Conservation (phyloP, 2,113 vertebrate genomes). For the Puffinus mauretanicus region DNA sequence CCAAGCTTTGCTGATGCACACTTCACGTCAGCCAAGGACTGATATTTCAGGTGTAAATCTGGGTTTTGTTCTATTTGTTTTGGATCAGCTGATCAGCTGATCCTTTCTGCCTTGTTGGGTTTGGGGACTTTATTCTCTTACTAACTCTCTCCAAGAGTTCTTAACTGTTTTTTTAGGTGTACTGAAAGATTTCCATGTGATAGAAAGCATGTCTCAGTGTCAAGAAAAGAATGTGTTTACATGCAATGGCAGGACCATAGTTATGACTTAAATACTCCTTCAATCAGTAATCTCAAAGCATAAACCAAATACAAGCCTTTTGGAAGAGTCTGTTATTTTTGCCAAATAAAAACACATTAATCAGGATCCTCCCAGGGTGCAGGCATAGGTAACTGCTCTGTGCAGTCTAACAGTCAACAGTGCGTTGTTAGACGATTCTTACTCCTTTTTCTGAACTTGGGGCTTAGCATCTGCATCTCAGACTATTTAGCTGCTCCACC, state of each 20-base stretch:
- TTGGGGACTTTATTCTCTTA: neutral
- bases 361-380: neutral
- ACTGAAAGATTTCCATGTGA: neutral
- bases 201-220: neutral
- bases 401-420: neutral
- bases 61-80: neutral
- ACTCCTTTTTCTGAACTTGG: neutral
- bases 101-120: neutral
- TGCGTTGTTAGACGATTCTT: neutral
- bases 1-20: neutral
- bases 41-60: neutral
- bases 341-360: neutral
- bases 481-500: conserved; percentile 51
- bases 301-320: neutral
- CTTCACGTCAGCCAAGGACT: neutral
- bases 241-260: neutral
- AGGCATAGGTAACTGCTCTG: neutral
- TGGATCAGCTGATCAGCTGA: neutral
- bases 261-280: neutral
- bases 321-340: neutral
- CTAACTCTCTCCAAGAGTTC: neutral
- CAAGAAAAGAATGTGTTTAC: neutral
- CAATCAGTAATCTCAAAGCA: neutral
- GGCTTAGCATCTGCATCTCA: neutral
- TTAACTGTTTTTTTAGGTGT: neutral